Conservation (phyloP, 2,797 vertebrate genomes). For the Lacerta agilis region DNA sequence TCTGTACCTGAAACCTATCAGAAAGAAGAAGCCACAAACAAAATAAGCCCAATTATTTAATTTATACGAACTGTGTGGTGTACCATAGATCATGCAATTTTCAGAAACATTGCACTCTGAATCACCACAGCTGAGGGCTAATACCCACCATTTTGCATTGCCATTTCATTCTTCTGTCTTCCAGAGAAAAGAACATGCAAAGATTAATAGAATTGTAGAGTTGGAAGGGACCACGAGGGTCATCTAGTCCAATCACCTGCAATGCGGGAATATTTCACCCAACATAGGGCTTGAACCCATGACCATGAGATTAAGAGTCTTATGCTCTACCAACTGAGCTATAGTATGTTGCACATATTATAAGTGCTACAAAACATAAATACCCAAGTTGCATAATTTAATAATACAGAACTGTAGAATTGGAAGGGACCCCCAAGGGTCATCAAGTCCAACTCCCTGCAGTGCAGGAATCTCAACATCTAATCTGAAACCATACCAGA, state of each 20-base stretch:
- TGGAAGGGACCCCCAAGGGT: no score
- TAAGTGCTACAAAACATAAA: not conserved
- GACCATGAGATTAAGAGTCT: no score
- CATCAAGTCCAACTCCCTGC: no score
- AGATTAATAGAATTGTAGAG: no score
- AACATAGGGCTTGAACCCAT: no score
- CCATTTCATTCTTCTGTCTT: not conserved
- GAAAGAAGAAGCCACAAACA: not conserved
- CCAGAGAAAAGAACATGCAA: not conserved
- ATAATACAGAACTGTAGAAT: not conserved
- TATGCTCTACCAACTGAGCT: not conserved
- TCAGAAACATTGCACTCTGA: not conserved
- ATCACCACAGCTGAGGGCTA: not conserved
- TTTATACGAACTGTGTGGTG: not conserved
- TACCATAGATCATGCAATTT: not conserved
- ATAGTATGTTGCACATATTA: not conserved
- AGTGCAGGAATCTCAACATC: no score
- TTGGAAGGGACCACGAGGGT: no score
- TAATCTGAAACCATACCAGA: no score
- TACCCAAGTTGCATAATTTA: not conserved
- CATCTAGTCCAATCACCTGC: no score
- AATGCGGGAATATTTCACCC: no score
- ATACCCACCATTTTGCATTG: not conserved
- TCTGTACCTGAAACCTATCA: not conserved
- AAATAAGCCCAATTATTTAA: not conserved